Percentiles rank a stretch among this genome's conserved stretches.
phyloP scores from a whole-genome alignment of 2,888 invertebrate genomes.

The Abscondita cerata region DNA sequence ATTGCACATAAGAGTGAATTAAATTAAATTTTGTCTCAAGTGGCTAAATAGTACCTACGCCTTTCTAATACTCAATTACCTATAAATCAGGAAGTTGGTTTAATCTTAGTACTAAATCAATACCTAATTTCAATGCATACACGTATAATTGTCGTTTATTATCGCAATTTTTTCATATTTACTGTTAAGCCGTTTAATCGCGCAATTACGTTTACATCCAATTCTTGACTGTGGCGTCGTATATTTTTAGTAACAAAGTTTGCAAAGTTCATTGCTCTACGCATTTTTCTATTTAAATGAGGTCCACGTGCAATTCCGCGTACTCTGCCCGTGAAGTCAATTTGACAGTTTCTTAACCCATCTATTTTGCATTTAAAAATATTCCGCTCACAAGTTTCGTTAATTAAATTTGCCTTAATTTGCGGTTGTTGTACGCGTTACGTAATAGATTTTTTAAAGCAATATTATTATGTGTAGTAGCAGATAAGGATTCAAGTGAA shows the following conservation, averaged over 20 bases:
- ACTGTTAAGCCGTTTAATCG: background rate
- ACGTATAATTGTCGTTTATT: constrained; percentile 3
- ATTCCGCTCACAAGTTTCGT: constrained; percentile 9
- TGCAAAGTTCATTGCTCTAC: constrained; percentile 38
- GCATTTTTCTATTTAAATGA: constrained; percentile 36
- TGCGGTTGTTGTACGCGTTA: background rate
- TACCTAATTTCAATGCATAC: background rate
- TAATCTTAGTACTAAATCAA: background rate
- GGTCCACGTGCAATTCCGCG: constrained; percentile 31
- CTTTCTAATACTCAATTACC: background rate
- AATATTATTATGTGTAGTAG: constrained; percentile 4
- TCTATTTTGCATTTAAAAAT: constrained; percentile 27
- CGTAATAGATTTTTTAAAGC: background rate
- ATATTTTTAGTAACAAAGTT: constrained; percentile 30
- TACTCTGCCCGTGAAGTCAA: constrained; percentile 25
- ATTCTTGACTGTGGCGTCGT: constrained; percentile 2
- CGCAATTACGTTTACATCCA: background rate
- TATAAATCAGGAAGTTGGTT: constrained; percentile 8
- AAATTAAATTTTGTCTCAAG: too few relatives aligned
- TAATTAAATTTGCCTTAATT: constrained; percentile 14
- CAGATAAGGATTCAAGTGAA: constrained; percentile 15
- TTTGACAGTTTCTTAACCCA: constrained; percentile 20
- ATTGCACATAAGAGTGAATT: too few relatives aligned
- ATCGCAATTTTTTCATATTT: background rate
- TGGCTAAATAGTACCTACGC: background rate